Evolutionary conservation across 2,888 invertebrate species (phyloP).

Genomic region (Labia minor): DNA sequence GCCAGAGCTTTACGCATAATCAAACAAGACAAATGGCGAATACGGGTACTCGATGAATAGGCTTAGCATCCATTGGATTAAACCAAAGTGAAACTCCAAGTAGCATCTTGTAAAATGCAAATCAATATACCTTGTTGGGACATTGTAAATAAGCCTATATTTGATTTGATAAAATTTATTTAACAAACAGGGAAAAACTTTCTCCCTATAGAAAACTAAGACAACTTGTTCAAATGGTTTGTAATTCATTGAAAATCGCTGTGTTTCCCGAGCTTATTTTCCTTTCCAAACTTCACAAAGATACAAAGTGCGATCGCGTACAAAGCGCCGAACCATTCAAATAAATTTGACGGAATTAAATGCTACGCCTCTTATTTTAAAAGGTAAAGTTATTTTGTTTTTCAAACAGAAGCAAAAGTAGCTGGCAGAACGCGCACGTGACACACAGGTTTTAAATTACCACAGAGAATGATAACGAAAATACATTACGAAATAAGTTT

Average conservation of each 20-base stretch:
- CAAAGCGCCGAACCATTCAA: background rate
- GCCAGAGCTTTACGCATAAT: slow-evolving; percentile 22
- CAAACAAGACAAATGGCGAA: slow-evolving; percentile 23
- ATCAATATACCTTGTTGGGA: slow-evolving; percentile 13
- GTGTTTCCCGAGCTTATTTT: slow-evolving; percentile 6
- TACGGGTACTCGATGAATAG: slow-evolving; percentile 16
- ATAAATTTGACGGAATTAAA: slow-evolving; percentile 6
- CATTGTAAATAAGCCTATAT: slow-evolving; percentile 7
- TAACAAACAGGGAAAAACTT: slow-evolving; percentile 7
- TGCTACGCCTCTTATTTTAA: background rate
- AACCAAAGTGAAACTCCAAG: slow-evolving; percentile 8
- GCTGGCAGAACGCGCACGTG: slow-evolving; percentile 1
- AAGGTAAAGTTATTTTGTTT: slow-evolving; percentile 7
- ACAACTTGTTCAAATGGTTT: slow-evolving; percentile 13
- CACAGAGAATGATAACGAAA: slow-evolving; percentile 3
- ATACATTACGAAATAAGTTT: slow-evolving; percentile 13
- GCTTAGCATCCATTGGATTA: slow-evolving; percentile 3
- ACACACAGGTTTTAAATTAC: slow-evolving; percentile 13
- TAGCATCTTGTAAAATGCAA: slow-evolving; percentile 13
- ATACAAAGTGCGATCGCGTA: slow-evolving; percentile 1
- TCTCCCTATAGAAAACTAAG: slow-evolving; percentile 13
- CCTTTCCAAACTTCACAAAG: background rate
- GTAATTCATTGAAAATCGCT: background rate
- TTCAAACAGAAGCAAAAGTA: background rate
- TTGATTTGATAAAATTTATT: slow-evolving; percentile 13